Conservation (phyloP, 2,888 invertebrate genomes). For the Hermaeophaga mercurialis region DNA sequence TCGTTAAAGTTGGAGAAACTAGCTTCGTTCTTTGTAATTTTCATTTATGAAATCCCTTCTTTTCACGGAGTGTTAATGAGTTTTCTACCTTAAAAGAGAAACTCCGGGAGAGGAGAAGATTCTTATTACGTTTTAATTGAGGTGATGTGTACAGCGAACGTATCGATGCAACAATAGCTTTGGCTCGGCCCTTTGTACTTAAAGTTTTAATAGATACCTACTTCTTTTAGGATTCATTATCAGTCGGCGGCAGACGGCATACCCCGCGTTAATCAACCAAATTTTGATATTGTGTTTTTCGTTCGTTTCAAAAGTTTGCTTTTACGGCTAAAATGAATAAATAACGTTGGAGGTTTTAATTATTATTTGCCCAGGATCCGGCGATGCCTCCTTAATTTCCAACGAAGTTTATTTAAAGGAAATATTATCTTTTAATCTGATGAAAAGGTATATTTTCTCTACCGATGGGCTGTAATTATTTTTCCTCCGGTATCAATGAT, state of each 20-base stretch:
- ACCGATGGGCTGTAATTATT: conserved; percentile 15
- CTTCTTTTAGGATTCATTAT: conserved; percentile 59
- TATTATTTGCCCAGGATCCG: conserved; percentile 47
- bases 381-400: conserved; percentile 41
- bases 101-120: conserved; percentile 48
- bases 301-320: conserved; percentile 48
- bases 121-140: conserved; percentile 61
- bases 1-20: conserved; percentile 25
- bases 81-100: conserved; percentile 50
- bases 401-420: conserved; percentile 44
- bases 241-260: conserved; percentile 50
- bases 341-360: conserved; percentile 52
- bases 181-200: conserved; percentile 51
- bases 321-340: conserved; percentile 54
- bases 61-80: conserved; percentile 58
- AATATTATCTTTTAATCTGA: conserved; percentile 44
- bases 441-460: conserved; percentile 26
- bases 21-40: conserved; percentile 45
- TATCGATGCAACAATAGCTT: conserved; percentile 52
- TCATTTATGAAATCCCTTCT: conserved; percentile 52
- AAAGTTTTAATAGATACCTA: conserved; percentile 59
- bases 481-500: conserved; percentile 5
- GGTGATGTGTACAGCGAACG: conserved; percentile 57
- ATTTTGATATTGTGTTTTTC: conserved; percentile 50
- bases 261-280: conserved; percentile 53